Evolutionary conservation across 2,113 vertebrate genomes (phyloP).

Genomic region (Gasterosteus nipponicus): DNA sequence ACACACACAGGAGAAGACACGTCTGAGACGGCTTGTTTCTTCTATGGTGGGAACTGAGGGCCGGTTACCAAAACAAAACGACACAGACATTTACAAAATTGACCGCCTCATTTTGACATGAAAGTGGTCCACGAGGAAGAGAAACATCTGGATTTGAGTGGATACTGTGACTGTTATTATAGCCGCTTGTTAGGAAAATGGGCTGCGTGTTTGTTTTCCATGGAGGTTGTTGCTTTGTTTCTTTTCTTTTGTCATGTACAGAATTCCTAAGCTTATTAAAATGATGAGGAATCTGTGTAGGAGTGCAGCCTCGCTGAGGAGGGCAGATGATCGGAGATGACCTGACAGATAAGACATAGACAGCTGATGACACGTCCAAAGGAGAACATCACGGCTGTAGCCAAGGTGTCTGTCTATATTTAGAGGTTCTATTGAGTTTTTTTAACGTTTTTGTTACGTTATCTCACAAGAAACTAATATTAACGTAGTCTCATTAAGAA

Average conservation of each 20-base stretch:
- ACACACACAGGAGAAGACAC: slow-evolving; percentile 16
- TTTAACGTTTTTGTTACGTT: too few species aligned
- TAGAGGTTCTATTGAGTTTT: too few species aligned
- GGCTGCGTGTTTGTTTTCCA: neutral
- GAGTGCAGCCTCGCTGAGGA: slow-evolving; percentile 22
- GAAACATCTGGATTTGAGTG: neutral
- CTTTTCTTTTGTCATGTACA: neutral
- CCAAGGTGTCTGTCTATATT: too few species aligned
- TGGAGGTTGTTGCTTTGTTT: neutral
- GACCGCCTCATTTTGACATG: neutral
- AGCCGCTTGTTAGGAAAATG: neutral
- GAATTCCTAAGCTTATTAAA: slow-evolving; percentile 37
- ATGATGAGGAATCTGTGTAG: neutral
- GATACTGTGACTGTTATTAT: neutral
- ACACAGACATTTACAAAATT: neutral
- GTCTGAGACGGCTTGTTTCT: slow-evolving; percentile 47
- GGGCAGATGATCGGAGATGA: slow-evolving; percentile 26
- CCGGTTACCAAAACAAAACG: slow-evolving; percentile 7
- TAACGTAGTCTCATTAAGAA: too few species aligned
- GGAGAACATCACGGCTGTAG: neutral
- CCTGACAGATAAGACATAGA: slow-evolving; percentile 16
- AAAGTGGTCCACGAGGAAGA: slow-evolving; percentile 22
- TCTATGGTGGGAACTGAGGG: slow-evolving; percentile 19
- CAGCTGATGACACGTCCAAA: neutral
- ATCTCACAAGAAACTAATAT: too few species aligned